phyloP scores from a whole-genome alignment of 2,888 invertebrate genomes.

The Drosophila tripunctata region DNA sequence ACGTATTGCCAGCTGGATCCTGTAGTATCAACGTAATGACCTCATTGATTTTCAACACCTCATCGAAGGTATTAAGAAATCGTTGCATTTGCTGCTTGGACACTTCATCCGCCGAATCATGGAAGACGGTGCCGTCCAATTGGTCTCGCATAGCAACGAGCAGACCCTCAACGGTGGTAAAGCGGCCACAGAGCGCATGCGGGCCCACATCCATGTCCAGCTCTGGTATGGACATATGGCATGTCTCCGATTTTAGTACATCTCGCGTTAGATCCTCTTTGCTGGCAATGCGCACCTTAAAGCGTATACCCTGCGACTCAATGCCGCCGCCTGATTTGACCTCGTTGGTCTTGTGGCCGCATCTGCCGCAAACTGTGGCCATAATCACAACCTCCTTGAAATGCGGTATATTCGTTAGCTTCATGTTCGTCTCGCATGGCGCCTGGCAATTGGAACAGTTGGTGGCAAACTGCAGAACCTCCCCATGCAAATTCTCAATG shows the following conservation, averaged over 20 bases:
- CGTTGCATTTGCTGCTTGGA: constrained; percentile 86
- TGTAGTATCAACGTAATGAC: constrained; percentile 92
- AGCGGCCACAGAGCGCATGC: constrained; percentile 94
- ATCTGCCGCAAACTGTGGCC: constrained; percentile 96
- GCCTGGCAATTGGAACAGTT: constrained; percentile 94
- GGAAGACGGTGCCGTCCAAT: constrained; percentile 88
- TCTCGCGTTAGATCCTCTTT: constrained; percentile 95
- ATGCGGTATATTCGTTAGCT: constrained; percentile 96
- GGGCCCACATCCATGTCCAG: constrained; percentile 94
- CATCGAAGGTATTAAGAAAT: constrained; percentile 89
- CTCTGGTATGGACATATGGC: constrained; percentile 92
- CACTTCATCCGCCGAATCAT: constrained; percentile 88
- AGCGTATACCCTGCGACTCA: constrained; percentile 90
- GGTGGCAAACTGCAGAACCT: constrained; percentile 92
- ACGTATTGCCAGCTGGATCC: constrained; percentile 99
- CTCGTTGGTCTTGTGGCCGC: constrained; percentile 97
- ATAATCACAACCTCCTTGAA: constrained; percentile 99
- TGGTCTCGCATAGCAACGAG: constrained; percentile 91
- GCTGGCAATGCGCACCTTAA: constrained; percentile 89
- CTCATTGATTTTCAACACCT: constrained; percentile 87
- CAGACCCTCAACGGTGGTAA: constrained; percentile 97
- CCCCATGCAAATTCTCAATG: constrained; percentile 89
- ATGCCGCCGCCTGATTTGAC: constrained; percentile 97
- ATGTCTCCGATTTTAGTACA: constrained; percentile 96
- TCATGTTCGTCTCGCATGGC: constrained; percentile 96